Base-by-base conservation (phyloP, 2,113 vertebrate genomes). In the Eurystomus gularis region DNA sequence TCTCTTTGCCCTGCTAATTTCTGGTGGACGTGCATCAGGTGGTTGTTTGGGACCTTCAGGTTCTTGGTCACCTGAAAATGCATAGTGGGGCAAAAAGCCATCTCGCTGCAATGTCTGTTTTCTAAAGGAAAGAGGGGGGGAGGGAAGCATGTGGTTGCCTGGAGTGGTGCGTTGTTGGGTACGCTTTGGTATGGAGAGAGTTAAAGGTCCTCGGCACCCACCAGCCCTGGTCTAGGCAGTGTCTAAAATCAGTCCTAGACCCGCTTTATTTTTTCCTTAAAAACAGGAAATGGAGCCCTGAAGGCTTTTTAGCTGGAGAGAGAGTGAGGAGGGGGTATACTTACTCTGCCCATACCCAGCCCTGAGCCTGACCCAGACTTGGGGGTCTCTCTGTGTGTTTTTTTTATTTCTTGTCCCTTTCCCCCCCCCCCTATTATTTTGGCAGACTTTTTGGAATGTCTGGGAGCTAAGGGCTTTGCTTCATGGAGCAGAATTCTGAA, bases 371-470 rank as follows among this genome's bases (percentile, higher is more conserved):
- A 98, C 98, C 98, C 98, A 98, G 98, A 98, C 98, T 97, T 98
- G 98, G 98, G 98, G 98, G 98, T 98, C 98, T 98, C 86, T 93
- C 20, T 97, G 93, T 98, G 89, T 97, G 95, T 90, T 64, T 93
- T 91, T 68, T 94, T 70, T 79, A 49, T 81, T 97, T 97, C 86
- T 97, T 86, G 84, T 96, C 68, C 35, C 29, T 54, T 54, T 29
- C 69, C 35, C 19, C 7, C 2, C 6, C 97, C 7, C 2, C 13
- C 97, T 90, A 97, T 97, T 98, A 98, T 98, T 98, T 98, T 99
- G 98, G 98, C 99, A 98, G 98, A 98, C 98, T 98, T 98, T 98
- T 98, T 98, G 98, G 99, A 99, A 99, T 99, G 99, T 99, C 99
- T 99, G 98, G 98, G 98, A 99, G 98, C 98, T 97, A 96, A 98